phyloP scores from a whole-genome alignment of 2,113 vertebrate genomes.

The Podarcis raffonei region DNA sequence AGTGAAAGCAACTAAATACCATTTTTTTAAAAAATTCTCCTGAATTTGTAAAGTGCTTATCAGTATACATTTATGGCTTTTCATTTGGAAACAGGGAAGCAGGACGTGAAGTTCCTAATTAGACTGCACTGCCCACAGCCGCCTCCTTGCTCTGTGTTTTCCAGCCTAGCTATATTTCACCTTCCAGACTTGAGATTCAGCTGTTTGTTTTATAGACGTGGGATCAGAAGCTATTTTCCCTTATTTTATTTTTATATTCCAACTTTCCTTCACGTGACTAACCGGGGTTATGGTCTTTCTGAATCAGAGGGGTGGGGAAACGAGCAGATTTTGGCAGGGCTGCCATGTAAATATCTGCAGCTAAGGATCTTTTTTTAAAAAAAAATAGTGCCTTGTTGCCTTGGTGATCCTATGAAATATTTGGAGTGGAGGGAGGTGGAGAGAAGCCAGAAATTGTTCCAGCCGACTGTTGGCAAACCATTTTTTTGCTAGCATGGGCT shows the following conservation, averaged over 20 bases:
- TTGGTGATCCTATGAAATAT: conserved; percentile 32
- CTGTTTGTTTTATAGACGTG: not conserved
- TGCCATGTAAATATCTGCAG: not conserved
- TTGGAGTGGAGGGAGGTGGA: conserved; percentile 28
- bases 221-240: not conserved
- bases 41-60: not conserved
- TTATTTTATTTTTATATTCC: not conserved
- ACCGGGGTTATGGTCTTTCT: not conserved
- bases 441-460: conserved; percentile 56
- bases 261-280: not conserved
- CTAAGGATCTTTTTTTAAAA: not conserved
- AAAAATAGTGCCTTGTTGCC: conserved; percentile 21
- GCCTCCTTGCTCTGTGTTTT: not conserved
- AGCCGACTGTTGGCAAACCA: conserved; percentile 53
- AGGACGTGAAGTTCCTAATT: not conserved
- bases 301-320: not conserved
- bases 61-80: not conserved
- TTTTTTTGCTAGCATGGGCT: conserved; percentile 66
- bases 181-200: not conserved
- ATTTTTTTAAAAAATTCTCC: no score
- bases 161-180: not conserved
- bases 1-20: not conserved
- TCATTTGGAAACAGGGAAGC: not conserved
- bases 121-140: not conserved
- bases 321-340: fast-evolving